Percentiles rank a stretch among this genome's conserved stretches.
phyloP scores from a whole-genome alignment of 2,888 invertebrate genomes.

The Lathronympha strigana region DNA sequence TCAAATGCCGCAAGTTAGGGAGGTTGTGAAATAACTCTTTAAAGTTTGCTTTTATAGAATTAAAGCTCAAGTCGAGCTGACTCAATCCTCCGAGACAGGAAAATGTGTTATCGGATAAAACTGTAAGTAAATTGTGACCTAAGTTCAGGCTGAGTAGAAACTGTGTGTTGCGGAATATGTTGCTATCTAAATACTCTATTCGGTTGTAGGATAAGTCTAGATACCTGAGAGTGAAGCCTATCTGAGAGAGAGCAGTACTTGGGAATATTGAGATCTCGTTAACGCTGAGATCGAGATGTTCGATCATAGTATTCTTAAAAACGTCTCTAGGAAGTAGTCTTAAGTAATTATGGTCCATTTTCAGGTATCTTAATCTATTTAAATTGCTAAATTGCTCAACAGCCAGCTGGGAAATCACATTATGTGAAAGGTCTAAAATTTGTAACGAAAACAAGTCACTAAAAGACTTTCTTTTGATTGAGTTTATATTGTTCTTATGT shows the following conservation, averaged over 20 bases:
- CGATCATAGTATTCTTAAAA: slow-evolving; percentile 91
- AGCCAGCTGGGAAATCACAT: slow-evolving; percentile 89
- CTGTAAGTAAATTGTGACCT: slow-evolving; percentile 91
- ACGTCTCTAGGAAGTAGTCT: slow-evolving; percentile 90
- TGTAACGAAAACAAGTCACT: slow-evolving; percentile 89
- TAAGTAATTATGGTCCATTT: slow-evolving; percentile 89
- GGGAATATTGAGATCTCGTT: slow-evolving; percentile 93
- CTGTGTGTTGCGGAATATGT: slow-evolving; percentile 93
- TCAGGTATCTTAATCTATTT: slow-evolving; percentile 88
- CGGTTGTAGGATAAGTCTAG: slow-evolving; percentile 91
- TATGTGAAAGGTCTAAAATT: slow-evolving; percentile 90
- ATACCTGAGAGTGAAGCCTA: slow-evolving; percentile 90
- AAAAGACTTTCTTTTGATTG: slow-evolving; percentile 90
- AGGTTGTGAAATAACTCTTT: slow-evolving; percentile 95
- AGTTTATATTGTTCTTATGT: slow-evolving; percentile 89
- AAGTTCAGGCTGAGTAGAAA: slow-evolving; percentile 91
- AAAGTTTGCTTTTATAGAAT: slow-evolving; percentile 92
- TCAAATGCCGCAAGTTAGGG: slow-evolving; percentile 90
- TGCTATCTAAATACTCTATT: slow-evolving; percentile 94
- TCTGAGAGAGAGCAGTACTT: slow-evolving; percentile 89
- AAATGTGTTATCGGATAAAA: slow-evolving; percentile 95
- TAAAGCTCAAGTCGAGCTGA: slow-evolving; percentile 91
- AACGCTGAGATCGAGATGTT: slow-evolving; percentile 90
- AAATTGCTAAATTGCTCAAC: slow-evolving; percentile 92
- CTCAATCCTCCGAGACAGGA: slow-evolving; percentile 91